phyloP scores from a whole-genome alignment of 2,113 vertebrate genomes.

The Eleginops maclovinus region DNA sequence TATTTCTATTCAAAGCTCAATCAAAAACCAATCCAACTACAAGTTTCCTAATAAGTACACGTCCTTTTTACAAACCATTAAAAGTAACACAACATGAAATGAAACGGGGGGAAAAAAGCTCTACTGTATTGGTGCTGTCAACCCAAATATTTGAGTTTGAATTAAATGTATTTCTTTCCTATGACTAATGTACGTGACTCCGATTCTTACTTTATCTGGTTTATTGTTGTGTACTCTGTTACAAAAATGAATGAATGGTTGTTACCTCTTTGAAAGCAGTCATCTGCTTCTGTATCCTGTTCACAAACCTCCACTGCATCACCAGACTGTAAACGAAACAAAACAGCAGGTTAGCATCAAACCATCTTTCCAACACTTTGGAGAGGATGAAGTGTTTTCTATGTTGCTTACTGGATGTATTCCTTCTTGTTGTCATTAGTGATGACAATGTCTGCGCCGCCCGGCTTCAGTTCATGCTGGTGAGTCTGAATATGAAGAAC shows the following conservation, averaged over 20 bases:
- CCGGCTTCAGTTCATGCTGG: conserved; percentile 93
- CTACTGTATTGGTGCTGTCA: too few relatives aligned
- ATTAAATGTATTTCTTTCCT: too few relatives aligned
- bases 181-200: too few relatives aligned
- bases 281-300: conserved; percentile 97
- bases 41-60: too few relatives aligned
- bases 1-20: too few relatives aligned
- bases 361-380: neutral
- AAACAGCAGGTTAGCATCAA: conserved; percentile 18
- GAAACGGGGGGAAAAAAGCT: too few relatives aligned
- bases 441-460: conserved; percentile 92
- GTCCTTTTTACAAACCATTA: too few relatives aligned
- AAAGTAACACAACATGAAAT: too few relatives aligned
- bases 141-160: too few relatives aligned
- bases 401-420: conserved; percentile 93
- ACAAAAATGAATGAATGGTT: neutral
- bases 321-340: conserved; percentile 87
- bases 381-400: neutral
- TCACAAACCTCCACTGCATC: conserved; percentile 98
- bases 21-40: too few relatives aligned
- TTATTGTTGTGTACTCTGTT: neutral
- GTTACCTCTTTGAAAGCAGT: conserved; percentile 96
- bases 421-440: conserved; percentile 96
- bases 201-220: neutral
- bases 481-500: conserved; percentile 87